Evolutionary conservation across 1,140 invertebrate species (phyloP), one percentile per base, ranked within the genome.

Genomic region (Diprion similis): DNA sequence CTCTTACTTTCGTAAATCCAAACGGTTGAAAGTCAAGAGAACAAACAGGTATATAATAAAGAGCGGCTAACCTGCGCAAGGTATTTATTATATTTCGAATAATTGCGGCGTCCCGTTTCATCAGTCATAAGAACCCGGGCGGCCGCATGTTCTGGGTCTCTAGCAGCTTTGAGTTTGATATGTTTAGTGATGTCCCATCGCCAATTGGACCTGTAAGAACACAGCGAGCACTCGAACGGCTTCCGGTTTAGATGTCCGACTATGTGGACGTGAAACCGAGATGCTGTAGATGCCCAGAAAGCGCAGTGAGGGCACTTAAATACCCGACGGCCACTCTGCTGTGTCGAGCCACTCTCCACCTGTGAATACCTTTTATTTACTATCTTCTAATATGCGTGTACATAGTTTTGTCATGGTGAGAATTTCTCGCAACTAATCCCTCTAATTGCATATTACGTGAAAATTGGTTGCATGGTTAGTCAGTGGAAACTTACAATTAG

Each of bases 101-200:
- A 97, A 86, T 98, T 97, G 73, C 95, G 89, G 75, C 95, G 90
- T 10, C 96, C 96, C 64, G 95, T 96, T 87, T 97, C 95, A 84
- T 97, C 95, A 68, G 96, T 97, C 91, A 97, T 95, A 74, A 97
- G 88, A 69, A 97, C 94, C 85, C 94, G 93, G 64, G 94, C 92
- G 71, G 89, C 90, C 78, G 91, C 90, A 85, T 97, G 95, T 59
- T 92, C 92, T 71, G 91, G 91, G 89, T 97, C 96, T 72, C 94
- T 89, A 15, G 93, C 93, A 15, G 94, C 93, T 89, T 96, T 97
- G 79, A 97, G 88, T 83, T 95, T 94, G 73, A 98, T 98, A 85
- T 98, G 97, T 88, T 98, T 98, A 65, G 95, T 97, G 74, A 99
- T 97, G 87, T 97, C 96, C 96, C 96, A 98, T 76, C 95, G 91